Evolutionary conservation across 2,888 invertebrate species (phyloP), one percentile per base, ranked within the genome.

Genomic region (Epistrophe eligans): DNA sequence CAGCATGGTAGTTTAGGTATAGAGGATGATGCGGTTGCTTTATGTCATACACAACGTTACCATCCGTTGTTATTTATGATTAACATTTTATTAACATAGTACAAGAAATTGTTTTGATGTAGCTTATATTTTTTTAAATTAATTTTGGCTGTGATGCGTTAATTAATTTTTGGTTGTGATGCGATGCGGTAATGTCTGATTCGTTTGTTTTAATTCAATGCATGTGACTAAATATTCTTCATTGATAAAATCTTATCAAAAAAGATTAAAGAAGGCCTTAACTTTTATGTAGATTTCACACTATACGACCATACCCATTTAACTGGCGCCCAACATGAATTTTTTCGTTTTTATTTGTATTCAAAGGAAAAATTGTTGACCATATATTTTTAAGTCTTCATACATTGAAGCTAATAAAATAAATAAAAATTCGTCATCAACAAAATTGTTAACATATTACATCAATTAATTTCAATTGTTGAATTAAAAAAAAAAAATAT

Each of bases 381-480:
- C n/a, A n/a, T n/a, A n/a, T n/a, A 15, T n/a, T 52, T 55, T 43
- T 5, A 60, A 17, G 11, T 6, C 60, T 40, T 40, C 15, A 43
- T 45, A 28, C 15, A 60, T 15, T 8, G 4, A 40, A 60, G 7
- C 5, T 43, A 17, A 38, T 58, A 0, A 58, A 58, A 35, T 35
- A 35, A 58, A 17, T 32, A 11, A 58, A 58, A 58, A 58, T 40
- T 13, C 1, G 17, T 60, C 19, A 60, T 13, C 17, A 35, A 60
- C 24, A 8, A 7, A 13, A 19, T 2, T 40, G n/a, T 19, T 4
- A 13, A 13, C 15, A 13, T 17, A 35, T 35, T 35, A 17, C 50
- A 19, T 66, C 17, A 32, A 66, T 45, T 32, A 66, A 48, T 8
- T 17, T 64, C 35, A 66, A 50, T 66, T 66, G 35, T 66, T 48